phyloP scores from a whole-genome alignment of 1,140 invertebrate genomes.

The Pogonognathellus flavescens region DNA sequence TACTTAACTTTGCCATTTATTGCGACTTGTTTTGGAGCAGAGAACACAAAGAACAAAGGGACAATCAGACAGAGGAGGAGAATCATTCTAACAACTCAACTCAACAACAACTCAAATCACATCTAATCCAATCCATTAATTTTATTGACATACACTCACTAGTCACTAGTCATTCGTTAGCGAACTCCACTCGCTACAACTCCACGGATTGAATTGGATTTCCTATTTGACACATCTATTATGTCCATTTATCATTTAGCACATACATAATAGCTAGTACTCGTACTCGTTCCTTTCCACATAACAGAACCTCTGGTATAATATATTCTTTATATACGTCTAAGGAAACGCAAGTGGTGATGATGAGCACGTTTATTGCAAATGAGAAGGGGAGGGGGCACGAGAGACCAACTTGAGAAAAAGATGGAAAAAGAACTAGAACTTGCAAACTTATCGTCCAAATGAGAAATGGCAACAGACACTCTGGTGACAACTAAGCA shows the following conservation, averaged over 20 bases:
- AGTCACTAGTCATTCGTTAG: not conserved
- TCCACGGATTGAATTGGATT: too few relatives aligned
- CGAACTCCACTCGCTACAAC: too few relatives aligned
- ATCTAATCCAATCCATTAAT: conserved; percentile 37
- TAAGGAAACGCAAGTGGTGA: not conserved
- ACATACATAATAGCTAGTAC: too few relatives aligned
- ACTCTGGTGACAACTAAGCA: conserved; percentile 22
- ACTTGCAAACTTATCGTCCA: conserved; percentile 1
- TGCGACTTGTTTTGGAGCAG: not conserved
- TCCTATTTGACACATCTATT: too few relatives aligned
- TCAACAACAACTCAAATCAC: conserved; percentile 9
- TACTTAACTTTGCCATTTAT: too few relatives aligned
- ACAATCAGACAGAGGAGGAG: not conserved
- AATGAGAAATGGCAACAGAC: conserved; percentile 35
- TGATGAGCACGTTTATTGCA: not conserved
- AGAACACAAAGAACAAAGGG: not conserved
- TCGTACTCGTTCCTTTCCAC: not conserved
- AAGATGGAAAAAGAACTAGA: not conserved
- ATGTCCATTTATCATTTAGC: too few relatives aligned
- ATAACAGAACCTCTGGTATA: not conserved
- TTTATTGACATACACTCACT: conserved; percentile 20
- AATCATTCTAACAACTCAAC: conserved; percentile 20
- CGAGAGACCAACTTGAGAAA: not conserved
- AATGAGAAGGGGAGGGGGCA: not conserved
- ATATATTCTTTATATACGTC: too few relatives aligned